Percentiles rank a stretch among this genome's conserved stretches.
Evolutionary conservation across 2,113 vertebrate genomes (phyloP).

Genomic region (Dasyprocta punctata): DNA sequence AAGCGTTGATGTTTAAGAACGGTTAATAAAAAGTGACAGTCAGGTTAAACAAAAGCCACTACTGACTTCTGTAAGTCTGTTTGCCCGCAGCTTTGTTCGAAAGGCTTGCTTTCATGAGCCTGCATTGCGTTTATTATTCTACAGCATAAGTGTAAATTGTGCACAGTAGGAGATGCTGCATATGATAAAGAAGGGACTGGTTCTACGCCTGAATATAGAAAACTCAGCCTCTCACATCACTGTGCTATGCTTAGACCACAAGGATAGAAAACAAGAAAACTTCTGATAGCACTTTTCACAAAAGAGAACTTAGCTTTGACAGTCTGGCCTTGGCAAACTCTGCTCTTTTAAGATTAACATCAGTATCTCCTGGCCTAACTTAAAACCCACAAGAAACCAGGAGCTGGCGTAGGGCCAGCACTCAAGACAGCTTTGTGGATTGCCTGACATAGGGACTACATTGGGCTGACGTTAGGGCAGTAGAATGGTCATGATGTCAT

Average conservation of each 20-base stretch:
- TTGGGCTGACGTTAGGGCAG: not conserved
- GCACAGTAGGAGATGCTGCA: not conserved
- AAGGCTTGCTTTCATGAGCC: not conserved
- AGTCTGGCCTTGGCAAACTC: not conserved
- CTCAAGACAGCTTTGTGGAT: not conserved
- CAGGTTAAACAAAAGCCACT: not conserved
- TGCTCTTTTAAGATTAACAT: not conserved
- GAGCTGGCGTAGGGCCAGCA: too few species aligned
- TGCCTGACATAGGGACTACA: not conserved
- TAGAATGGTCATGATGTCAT: not conserved
- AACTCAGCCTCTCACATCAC: not conserved
- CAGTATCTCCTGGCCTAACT: not conserved
- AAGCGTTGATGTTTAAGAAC: not conserved
- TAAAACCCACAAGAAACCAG: not conserved
- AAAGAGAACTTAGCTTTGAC: not conserved
- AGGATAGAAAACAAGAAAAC: not conserved
- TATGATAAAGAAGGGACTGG: rapidly evolving
- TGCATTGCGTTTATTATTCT: not conserved
- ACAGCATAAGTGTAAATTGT: not conserved
- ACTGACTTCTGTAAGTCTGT: not conserved
- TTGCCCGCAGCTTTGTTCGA: not conserved
- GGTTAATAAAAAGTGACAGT: not conserved
- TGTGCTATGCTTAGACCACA: not conserved
- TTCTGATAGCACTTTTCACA: not conserved
- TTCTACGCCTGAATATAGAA: not conserved